A percentile compares a stretch with the other conserved stretches of the same genome.
phyloP scores from a whole-genome alignment of 2,113 vertebrate species.

The Tychaedon coryphoeus region DNA sequence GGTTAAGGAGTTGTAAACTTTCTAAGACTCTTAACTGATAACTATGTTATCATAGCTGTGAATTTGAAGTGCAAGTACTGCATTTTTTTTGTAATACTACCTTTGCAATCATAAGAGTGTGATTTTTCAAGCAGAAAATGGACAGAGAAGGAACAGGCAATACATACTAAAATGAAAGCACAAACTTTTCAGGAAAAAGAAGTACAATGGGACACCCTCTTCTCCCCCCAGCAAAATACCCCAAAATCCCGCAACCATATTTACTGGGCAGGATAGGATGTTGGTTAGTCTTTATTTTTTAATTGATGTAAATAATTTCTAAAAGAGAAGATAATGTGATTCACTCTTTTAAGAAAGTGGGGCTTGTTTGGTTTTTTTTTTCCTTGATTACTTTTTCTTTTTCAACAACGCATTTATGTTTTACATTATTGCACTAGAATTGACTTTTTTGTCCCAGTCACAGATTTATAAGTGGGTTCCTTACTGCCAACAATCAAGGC shows the following conservation, averaged over 20 bases:
- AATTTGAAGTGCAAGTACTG: neutral
- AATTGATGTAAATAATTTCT: neutral
- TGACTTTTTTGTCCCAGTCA: neutral
- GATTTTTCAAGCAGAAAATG: neutral
- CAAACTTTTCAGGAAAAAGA: neutral
- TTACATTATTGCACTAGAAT: neutral
- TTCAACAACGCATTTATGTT: neutral
- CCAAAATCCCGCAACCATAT: accelerated
- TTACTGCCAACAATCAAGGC: neutral
- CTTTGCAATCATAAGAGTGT: neutral
- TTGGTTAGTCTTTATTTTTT: neutral
- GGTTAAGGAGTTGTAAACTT: neutral
- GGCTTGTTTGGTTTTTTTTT: neutral
- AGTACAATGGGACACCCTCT: neutral
- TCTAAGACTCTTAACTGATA: neutral
- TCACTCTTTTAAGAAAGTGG: neutral
- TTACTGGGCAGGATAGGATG: neutral
- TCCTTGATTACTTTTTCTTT: neutral
- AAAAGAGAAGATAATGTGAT: neutral
- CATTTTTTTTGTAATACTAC: neutral
- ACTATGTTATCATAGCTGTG: neutral
- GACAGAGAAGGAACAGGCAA: neutral
- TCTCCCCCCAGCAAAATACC: accelerated
- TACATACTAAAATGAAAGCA: neutral
- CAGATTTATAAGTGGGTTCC: neutral